phyloP scores from a whole-genome alignment of 2,888 invertebrate genomes.

The Caenorhabditis zanzibari region DNA sequence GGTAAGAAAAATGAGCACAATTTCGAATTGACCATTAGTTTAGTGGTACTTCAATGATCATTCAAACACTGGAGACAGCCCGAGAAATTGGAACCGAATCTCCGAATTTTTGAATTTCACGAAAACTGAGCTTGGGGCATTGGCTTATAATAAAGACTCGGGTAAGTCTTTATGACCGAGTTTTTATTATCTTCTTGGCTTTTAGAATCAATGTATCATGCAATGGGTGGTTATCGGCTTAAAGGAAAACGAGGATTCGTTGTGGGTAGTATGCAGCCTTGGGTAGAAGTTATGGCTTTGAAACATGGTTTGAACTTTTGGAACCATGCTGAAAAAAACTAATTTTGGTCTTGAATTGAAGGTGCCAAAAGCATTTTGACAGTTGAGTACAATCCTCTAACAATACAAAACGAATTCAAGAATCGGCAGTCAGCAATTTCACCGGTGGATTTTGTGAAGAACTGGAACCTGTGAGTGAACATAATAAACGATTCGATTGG shows the following conservation, averaged over 20 bases:
- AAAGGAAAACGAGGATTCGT: constrained; percentile 37
- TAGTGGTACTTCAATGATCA: constrained; percentile 28
- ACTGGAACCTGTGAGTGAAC: neutral
- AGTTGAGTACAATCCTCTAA: constrained; percentile 53
- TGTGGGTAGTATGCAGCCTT: constrained; percentile 57
- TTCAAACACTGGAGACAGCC: constrained; percentile 5
- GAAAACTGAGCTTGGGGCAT: neutral
- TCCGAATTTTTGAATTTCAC: neutral
- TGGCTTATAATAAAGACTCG: constrained; percentile 15
- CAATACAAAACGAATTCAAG: constrained; percentile 15
- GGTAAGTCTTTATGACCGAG: neutral
- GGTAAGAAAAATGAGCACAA: no score
- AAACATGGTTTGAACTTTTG: neutral
- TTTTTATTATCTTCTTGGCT: neutral
- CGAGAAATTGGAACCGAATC: constrained; percentile 14
- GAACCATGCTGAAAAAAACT: no score
- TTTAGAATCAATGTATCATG: constrained; percentile 54
- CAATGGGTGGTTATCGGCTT: constrained; percentile 31
- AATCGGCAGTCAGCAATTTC: constrained; percentile 28
- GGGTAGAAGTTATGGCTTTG: constrained; percentile 57
- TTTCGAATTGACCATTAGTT: neutral
- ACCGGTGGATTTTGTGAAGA: constrained; percentile 25
- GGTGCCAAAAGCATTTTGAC: constrained; percentile 44
- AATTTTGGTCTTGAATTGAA: neutral
- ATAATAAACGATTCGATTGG: no score